Conservation (phyloP, 2,797 vertebrate species). For the Myiotriccus ornatus region DNA sequence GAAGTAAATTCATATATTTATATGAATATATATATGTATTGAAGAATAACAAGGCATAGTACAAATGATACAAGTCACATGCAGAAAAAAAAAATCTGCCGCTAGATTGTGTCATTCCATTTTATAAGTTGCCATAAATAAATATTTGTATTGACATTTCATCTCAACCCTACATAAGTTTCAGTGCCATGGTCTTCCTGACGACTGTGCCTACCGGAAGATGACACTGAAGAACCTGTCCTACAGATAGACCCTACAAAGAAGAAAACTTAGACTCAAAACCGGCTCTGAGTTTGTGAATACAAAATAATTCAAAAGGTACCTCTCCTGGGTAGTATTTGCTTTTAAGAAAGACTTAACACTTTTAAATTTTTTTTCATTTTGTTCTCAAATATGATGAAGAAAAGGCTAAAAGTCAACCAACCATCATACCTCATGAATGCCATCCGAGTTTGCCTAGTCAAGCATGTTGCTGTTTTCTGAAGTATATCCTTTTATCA, state of each 20-base stretch:
- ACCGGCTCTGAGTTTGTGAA: neutral
- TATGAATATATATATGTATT: neutral
- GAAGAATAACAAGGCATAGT: neutral
- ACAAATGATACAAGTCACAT: neutral
- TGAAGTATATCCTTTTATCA: neutral
- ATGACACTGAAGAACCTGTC: neutral
- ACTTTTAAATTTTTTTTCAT: neutral
- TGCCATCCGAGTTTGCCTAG: neutral
- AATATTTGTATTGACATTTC: neutral
- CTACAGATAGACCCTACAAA: neutral
- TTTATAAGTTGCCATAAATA: neutral
- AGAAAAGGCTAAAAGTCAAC: neutral
- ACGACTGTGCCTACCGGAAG: neutral
- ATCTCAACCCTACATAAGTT: rapidly evolving
- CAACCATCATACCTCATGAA: neutral
- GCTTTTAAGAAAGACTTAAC: neutral
- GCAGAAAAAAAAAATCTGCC: neutral
- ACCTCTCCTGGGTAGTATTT: neutral
- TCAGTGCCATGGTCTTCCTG: neutral
- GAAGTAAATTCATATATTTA: neutral
- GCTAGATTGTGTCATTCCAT: neutral
- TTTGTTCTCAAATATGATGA: neutral
- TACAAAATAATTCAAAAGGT: neutral
- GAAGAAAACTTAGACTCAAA: neutral
- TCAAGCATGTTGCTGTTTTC: rapidly evolving